phyloP scores from a whole-genome alignment of 1,140 invertebrate species.

The Tetranychus urticae region DNA sequence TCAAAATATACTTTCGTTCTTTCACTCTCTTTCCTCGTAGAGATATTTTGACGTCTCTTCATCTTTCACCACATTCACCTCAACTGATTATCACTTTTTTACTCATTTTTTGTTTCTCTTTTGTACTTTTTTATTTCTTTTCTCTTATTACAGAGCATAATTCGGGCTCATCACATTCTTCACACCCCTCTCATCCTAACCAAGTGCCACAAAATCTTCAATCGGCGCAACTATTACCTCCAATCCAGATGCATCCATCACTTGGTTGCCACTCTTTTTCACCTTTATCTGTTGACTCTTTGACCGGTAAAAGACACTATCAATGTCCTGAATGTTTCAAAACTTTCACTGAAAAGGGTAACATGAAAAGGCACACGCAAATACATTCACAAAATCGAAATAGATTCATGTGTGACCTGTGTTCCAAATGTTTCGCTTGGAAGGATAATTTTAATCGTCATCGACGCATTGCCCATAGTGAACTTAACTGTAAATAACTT shows the following conservation, averaged over 20 bases:
- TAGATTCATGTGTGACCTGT: slow-evolving; percentile 12
- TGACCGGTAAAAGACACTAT: slow-evolving; percentile 3
- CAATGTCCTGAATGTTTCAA: slow-evolving; percentile 14
- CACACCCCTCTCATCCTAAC: background rate
- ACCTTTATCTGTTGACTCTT: background rate
- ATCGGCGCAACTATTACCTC: background rate
- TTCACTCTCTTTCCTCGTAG: no score
- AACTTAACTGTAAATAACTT: background rate
- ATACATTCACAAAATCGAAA: slow-evolving; percentile 13
- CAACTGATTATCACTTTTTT: no score
- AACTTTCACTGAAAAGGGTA: slow-evolving; percentile 13
- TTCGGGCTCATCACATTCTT: no score
- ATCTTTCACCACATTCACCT: no score
- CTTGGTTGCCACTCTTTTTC: background rate
- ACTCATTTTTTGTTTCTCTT: no score
- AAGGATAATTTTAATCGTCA: slow-evolving; percentile 14
- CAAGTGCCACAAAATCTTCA: background rate
- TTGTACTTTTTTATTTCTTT: no score
- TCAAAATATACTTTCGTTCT: no score
- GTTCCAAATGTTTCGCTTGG: slow-evolving; percentile 14
- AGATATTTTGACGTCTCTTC: no score
- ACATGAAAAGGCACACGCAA: slow-evolving; percentile 13
- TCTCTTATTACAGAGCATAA: no score
- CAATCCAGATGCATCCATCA: background rate
- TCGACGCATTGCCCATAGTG: slow-evolving; percentile 10